Percentiles rank a stretch among this genome's conserved stretches.
These are phyloP conservation scores for Apogon hyalosoma DNA, from an alignment of 2,797 vertebrate species.

Conservation along the genomic window DNA sequence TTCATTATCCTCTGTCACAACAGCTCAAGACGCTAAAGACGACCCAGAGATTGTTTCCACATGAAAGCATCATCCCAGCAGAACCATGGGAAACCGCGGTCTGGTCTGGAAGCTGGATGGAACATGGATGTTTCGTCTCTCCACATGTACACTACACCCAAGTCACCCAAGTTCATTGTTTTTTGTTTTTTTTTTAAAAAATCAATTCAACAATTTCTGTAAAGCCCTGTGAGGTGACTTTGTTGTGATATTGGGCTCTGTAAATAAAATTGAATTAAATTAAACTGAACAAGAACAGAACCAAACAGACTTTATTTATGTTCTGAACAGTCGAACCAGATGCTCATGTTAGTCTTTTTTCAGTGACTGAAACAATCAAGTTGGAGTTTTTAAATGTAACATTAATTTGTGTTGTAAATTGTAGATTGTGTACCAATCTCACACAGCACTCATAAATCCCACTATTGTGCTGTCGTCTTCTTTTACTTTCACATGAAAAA, in stretches of 20 bases:
- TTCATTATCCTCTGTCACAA: conserved; percentile 80
- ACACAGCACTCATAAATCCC: not conserved
- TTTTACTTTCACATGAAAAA: conserved; percentile 1
- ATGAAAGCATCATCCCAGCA: conserved; percentile 73
- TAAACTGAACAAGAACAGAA: conserved; percentile 16
- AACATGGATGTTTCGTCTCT: conserved; percentile 66
- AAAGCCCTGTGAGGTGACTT: too few relatives aligned
- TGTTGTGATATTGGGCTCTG: too few relatives aligned
- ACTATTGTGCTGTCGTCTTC: not conserved
- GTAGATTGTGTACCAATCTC: conserved; percentile 3
- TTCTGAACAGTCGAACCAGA: conserved; percentile 65
- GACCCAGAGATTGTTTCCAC: conserved; percentile 75
- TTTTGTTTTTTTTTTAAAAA: not conserved
- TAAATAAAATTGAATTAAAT: too few relatives aligned
- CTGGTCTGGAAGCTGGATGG: conserved; percentile 58
- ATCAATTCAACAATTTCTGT: not conserved
- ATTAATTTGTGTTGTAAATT: conserved; percentile 7
- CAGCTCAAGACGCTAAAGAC: conserved; percentile 63
- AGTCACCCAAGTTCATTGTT: conserved; percentile 5
- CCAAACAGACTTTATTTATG: conserved; percentile 37
- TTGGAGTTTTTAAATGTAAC: conserved; percentile 28
- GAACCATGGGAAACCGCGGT: conserved; percentile 72
- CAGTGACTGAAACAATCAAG: conserved; percentile 39
- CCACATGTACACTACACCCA: conserved; percentile 64
- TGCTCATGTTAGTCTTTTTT: conserved; percentile 28